These are phyloP conservation scores for Heptascelio sp. DNA, from an alignment of 2,888 invertebrate species.

Conservation along the genomic window DNA sequence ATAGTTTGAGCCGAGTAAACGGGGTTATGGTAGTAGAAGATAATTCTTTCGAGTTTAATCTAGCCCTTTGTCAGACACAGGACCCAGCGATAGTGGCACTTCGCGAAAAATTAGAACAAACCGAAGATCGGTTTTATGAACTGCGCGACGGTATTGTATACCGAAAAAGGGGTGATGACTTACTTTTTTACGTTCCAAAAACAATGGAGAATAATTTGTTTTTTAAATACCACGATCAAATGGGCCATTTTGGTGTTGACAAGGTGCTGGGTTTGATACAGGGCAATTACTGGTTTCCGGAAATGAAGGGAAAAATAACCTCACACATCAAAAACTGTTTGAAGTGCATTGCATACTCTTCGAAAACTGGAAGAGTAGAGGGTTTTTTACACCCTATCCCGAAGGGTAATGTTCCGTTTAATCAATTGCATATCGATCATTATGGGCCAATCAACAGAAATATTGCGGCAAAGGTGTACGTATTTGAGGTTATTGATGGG, in stretches of 20 bases:
- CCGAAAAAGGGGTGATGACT: conserved; percentile 37
- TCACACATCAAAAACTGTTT: background rate
- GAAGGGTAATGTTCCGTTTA: conserved; percentile 26
- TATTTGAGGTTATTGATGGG: conserved; percentile 27
- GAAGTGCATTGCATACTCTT: conserved; percentile 67
- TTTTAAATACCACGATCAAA: conserved; percentile 63
- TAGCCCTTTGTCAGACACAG: background rate
- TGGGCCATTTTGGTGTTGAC: conserved; percentile 63
- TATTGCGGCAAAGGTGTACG: conserved; percentile 6
- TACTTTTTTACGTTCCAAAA: conserved; percentile 67
- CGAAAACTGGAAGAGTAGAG: conserved; percentile 43
- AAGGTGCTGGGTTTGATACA: conserved; percentile 51
- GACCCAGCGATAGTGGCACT: background rate
- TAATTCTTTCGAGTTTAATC: background rate
- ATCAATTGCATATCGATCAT: conserved; percentile 33
- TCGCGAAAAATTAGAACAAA: background rate
- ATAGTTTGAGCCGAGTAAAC: conserved; percentile 73
- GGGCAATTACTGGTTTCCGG: conserved; percentile 55
- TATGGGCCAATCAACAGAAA: conserved; percentile 15
- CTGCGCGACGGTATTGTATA: conserved; percentile 31
- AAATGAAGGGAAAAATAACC: background rate
- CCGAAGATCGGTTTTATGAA: background rate
- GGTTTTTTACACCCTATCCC: conserved; percentile 48
- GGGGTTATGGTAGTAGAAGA: background rate
- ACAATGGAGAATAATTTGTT: conserved; percentile 57